These are phyloP conservation scores for Torymus aiolomorphi DNA, from an alignment of 2,888 invertebrate genomes.

Conservation along the genomic window DNA sequence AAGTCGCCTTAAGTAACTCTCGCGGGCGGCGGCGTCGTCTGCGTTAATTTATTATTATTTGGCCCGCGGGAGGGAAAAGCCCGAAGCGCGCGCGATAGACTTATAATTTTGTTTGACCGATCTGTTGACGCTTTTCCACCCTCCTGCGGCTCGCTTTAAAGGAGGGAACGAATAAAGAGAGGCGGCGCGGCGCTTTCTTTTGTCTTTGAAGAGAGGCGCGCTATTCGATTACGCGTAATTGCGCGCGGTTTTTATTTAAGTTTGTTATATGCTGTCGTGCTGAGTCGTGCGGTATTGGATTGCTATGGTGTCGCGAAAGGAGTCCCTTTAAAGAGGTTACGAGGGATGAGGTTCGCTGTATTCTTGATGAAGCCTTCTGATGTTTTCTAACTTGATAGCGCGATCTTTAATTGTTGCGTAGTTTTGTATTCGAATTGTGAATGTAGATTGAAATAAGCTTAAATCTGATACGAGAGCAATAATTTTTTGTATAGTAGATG, in stretches of 20 bases:
- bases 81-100: conserved; percentile 54
- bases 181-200: neutral
- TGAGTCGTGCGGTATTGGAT: too few relatives aligned
- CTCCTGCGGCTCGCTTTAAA: neutral
- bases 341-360: too few relatives aligned
- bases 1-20: conserved; percentile 72
- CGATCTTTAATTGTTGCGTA: too few relatives aligned
- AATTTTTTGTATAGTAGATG: too few relatives aligned
- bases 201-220: conserved; percentile 20
- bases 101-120: conserved; percentile 63
- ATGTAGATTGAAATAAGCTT: too few relatives aligned
- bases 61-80: conserved; percentile 47
- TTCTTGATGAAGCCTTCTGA: too few relatives aligned
- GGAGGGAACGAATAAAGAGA: neutral
- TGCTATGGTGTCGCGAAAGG: too few relatives aligned
- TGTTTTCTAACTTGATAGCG: too few relatives aligned
- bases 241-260: conserved; percentile 23
- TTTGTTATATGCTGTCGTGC: neutral
- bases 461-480: too few relatives aligned
- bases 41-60: conserved; percentile 71
- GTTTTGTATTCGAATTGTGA: too few relatives aligned
- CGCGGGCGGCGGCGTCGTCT: conserved; percentile 65
- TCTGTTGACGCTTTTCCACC: conserved; percentile 50
- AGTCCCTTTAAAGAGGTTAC: too few relatives aligned
- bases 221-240: conserved; percentile 31